Conservation (phyloP, 2,113 vertebrate species). For the Notechis scutatus region DNA sequence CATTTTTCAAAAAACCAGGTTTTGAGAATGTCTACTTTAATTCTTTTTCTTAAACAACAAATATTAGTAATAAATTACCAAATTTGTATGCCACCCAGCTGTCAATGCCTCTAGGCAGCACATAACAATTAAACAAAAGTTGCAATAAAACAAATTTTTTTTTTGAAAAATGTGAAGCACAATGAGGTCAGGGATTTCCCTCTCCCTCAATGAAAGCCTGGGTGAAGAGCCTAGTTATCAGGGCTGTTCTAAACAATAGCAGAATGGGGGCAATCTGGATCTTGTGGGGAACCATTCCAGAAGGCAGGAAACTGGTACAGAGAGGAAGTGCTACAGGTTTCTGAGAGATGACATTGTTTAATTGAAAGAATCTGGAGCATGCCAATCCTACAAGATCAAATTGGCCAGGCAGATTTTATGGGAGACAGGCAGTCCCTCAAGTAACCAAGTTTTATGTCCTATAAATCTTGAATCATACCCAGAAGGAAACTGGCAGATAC, state of each 20-base stretch:
- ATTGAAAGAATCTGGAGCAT: not conserved
- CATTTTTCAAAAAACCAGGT: not conserved
- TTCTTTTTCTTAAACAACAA: not conserved
- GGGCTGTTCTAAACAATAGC: not conserved
- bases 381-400: not conserved
- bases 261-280: not conserved
- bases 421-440: not conserved
- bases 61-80: not conserved
- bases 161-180: not conserved
- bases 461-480: not conserved
- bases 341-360: not conserved
- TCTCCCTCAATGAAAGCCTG: not conserved
- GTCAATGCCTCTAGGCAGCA: not conserved
- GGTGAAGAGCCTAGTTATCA: not conserved
- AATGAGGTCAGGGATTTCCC: not conserved
- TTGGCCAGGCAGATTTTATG: not conserved
- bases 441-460: not conserved
- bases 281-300: not conserved
- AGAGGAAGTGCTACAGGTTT: not conserved
- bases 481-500: not conserved
- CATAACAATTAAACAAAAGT: not conserved
- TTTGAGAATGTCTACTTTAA: not conserved
- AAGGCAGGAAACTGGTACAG: not conserved
- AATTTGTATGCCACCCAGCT: not conserved
- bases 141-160: not conserved